Evolutionary conservation across 1,140 invertebrate genomes (phyloP).

Genomic region (Trichonephila clavipes): DNA sequence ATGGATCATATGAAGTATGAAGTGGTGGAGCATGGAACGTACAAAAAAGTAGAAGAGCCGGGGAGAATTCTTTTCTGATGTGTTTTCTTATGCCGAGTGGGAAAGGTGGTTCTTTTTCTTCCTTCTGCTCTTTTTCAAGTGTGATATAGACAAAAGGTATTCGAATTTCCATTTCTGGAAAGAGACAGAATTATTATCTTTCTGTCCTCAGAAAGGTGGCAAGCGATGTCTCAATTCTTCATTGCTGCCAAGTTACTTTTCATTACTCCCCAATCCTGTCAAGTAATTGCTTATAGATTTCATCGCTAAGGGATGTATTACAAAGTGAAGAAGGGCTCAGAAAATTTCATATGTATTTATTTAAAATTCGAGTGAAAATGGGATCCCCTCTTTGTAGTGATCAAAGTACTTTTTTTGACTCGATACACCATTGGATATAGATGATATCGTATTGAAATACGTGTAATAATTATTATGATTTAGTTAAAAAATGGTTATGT

Average conservation of each 20-base stretch:
- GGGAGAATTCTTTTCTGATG: slow-evolving; percentile 35
- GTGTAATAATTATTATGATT: no score
- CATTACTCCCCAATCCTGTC: slow-evolving; percentile 53
- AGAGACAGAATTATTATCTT: slow-evolving; percentile 66
- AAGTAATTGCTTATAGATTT: slow-evolving; percentile 51
- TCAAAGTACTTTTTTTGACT: no score
- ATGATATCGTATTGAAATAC: no score
- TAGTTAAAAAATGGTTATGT: no score
- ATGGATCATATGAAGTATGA: slow-evolving; percentile 55
- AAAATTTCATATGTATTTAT: background rate
- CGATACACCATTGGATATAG: no score
- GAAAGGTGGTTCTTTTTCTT: slow-evolving; percentile 39
- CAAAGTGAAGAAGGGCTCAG: background rate
- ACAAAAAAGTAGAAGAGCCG: slow-evolving; percentile 24
- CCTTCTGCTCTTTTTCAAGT: background rate
- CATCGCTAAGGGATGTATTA: background rate
- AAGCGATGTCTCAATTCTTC: slow-evolving; percentile 37
- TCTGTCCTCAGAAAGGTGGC: slow-evolving; percentile 36
- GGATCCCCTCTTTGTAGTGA: no score
- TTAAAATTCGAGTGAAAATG: no score
- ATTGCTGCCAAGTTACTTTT: slow-evolving; percentile 58
- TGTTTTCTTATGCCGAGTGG: slow-evolving; percentile 66
- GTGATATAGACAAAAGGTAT: slow-evolving; percentile 65
- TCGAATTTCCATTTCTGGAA: slow-evolving; percentile 66
- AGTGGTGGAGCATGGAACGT: slow-evolving; percentile 8